Base-by-base conservation (phyloP, 2,888 invertebrate genomes). In the Drosophila niveifrons region DNA sequence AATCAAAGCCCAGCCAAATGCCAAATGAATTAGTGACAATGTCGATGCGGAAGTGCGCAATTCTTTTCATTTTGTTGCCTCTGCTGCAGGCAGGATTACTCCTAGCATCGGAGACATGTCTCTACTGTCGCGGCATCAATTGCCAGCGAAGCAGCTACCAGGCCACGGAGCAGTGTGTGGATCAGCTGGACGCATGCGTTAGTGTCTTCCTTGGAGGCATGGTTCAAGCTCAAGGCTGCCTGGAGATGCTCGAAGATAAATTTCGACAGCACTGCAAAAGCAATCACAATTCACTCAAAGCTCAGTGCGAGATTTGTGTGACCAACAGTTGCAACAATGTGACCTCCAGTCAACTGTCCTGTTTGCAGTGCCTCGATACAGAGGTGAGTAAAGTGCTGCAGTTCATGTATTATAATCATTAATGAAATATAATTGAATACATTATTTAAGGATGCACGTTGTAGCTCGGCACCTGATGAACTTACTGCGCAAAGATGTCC, bases 121-220 rank as follows among this genome's bases (percentile, higher is more conserved):
- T 74, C 2, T 76, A 78, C 51, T 90, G 90, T 51, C 70, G 79
- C 0, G 91, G 90, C 39, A 82, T 84, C 17, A 82, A 80, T 43
- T 90, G 91, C 29, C 84, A 84, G 48, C 72, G 85, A 9, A 79
- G 57, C 9, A 79, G 59, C 8, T 88, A 78, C 15, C 70, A 63
- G 48, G 70, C 64, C 4, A 72, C 72, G 3, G 85, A 78, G 50
- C 61, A 75, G 0, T 90, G 91, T 39, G 31, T 71, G 2, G 80
- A 89, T 64, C 68, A 73, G 17, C 44, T 90, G 53, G 90, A 90
- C 67, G 67, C 78, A 8, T 90, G 90, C 66, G 83, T 80, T 0
- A 90, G 83, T 51, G 78, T 91, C 2, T 90, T 90, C 17, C 56
- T 83, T 3, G 74, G 52, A 0, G 83, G 82, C 39, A 64, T 36